Evolutionary conservation across 2,888 invertebrate genomes (phyloP), one percentile per base, ranked within the genome.

Genomic region (Lasioglossum calceatum): DNA sequence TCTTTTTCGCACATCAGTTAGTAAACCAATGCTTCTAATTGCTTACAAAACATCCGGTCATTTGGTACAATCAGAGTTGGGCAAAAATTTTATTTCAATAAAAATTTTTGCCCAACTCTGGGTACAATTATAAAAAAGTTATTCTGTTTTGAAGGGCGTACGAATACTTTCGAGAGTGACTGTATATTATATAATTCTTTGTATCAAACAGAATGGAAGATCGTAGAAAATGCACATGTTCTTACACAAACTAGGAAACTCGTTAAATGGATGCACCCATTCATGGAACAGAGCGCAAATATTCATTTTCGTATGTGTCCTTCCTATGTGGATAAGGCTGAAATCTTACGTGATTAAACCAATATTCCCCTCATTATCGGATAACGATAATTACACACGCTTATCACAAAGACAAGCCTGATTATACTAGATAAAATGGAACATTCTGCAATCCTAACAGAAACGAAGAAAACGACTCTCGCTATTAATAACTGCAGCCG

Each of bases 341-440:
- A 80, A 44, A 32, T 73, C 50, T 39, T 32, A 32, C 39, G 72
- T 50, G 79, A 72, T 82, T 82, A 82, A 67, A 73, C 39, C 47
- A 39, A 79, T 36, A 77, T 79, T 74, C 36, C 12, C 36, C 19
- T 16, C 50, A 10, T 58, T 72, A 44, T 64, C 44, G 36, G 50
- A 36, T 75, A 81, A 81, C 27, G 74, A 81, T 81, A 75, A 81
- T 73, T 81, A 14, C 36, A 44, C 4, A 58, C 64, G 44, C 58
- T 44, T 47, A 77, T 58, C 36, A 1, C 27, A 19, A 32, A 47
- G 42, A 14, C 10, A 27, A 39, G 54, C 54, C 42, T 74, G 64
- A 82, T 82, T 80, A 50, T 32, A 16, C 36, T 39, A 4, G 8
- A 16, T 54, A 42, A 32, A 54, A 10, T 44, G 19, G 19, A 32